Evolutionary conservation across 2,888 invertebrate species (phyloP), one percentile per base, ranked within the genome.

Genomic region (Caenorhabditis sulstoni): DNA sequence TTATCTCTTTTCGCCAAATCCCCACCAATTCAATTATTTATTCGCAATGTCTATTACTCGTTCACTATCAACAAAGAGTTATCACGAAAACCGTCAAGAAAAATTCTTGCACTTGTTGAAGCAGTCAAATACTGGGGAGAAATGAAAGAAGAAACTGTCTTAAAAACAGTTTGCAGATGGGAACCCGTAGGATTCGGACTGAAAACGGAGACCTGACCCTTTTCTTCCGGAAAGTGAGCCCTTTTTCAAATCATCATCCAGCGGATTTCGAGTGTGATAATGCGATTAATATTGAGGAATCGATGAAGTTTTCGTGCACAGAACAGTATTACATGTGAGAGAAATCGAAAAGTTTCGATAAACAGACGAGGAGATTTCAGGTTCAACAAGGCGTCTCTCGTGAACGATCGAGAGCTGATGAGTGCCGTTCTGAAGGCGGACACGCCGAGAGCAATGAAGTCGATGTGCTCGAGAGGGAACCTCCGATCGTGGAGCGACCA

Each of bases 251-350:
- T 58, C 75, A 75, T 47, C 70, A 70, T 70, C 79, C 79, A 3
- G 59, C 49, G 0, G 70, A 79, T n/a, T 79, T 79, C 16, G 29
- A 41, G 18, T 55, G 39, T 16, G 55, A 61, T 14, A 35, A 44
- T n/a, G 29, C 68, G 9, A 64, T 68, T 0, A 74, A 67, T 55
- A 45, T 12, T 11, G 16, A 23, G 0, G 61, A 52, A 12, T 11
- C 18, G n/a, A 52, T 22, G 14, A 18, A 35, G 3, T 79, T 75
- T 18, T 75, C 55, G 4, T 79, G 79, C 41, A 66, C 52, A 11
- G 79, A 79, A 53, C 79, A 79, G 57, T 79, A 58, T 62, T 79
- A 79, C 45, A 79, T 79, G 79, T 79, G 45, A 37, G 79, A 16
- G 8, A 37, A 11, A 37, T 7, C 12, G 29, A n/a, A 57, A 50